Evolutionary conservation across 2,113 vertebrate species (phyloP).

Genomic region (Oryzias melastigma): DNA sequence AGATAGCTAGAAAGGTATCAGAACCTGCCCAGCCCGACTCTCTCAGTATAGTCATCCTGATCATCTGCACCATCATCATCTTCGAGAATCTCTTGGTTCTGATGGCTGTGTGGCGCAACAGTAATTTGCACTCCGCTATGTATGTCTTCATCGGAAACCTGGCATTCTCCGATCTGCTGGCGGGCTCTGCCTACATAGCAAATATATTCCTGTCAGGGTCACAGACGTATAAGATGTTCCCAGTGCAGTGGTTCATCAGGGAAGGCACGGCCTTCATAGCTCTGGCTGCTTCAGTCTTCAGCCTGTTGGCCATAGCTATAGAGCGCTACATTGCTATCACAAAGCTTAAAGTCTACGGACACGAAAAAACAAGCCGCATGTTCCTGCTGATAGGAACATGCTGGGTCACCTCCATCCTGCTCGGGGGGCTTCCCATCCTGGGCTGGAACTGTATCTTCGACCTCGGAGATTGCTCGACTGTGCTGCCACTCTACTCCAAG

Average conservation of each 20-base stretch:
- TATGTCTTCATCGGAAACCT: conserved; percentile 96
- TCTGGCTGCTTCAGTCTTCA: conserved; percentile 90
- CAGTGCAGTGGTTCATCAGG: conserved; percentile 91
- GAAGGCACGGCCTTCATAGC: conserved; percentile 94
- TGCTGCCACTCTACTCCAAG: conserved; percentile 92
- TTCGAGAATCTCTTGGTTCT: conserved; percentile 93
- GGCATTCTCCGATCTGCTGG: conserved; percentile 90
- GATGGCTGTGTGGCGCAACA: conserved; percentile 87
- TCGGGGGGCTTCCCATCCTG: conserved; percentile 89
- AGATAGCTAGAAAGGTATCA: background rate
- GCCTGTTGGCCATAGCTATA: conserved; percentile 92
- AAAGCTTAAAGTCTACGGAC: conserved; percentile 88
- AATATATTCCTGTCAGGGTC: conserved; percentile 88
- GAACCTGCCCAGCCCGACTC: conserved; percentile 22
- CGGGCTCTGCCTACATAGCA: conserved; percentile 87
- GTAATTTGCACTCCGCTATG: conserved; percentile 95
- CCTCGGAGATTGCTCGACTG: conserved; percentile 83
- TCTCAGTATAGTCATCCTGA: conserved; percentile 77
- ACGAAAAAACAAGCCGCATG: conserved; percentile 89
- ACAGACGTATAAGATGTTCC: conserved; percentile 79
- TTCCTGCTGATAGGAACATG: conserved; percentile 91
- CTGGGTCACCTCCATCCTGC: conserved; percentile 87
- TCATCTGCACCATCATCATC: conserved; percentile 88
- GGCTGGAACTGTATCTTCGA: conserved; percentile 94
- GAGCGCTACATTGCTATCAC: conserved; percentile 92